Conservation (phyloP, 2,888 invertebrate species). For the Melanchra persicariae region DNA sequence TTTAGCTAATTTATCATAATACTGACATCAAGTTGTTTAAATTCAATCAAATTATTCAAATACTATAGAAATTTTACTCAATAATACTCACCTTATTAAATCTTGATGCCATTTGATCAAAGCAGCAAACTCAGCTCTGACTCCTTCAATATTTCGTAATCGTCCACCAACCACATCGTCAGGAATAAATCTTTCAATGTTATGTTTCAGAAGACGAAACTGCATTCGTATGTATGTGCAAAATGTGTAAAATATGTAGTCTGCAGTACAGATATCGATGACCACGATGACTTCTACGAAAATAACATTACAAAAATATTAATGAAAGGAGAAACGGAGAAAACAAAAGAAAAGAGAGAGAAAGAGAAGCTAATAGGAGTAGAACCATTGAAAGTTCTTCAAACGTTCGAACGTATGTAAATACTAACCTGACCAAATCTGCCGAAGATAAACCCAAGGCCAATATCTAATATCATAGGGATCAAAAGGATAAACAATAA, state of each 20-base stretch:
- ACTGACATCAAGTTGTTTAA: no score
- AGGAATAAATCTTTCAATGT: slow-evolving; percentile 70
- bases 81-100: slow-evolving; percentile 71
- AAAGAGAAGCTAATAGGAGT: neutral
- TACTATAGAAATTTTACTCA: neutral
- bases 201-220: slow-evolving; percentile 73
- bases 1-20: no score
- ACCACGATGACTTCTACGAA: slow-evolving; percentile 72
- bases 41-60: neutral
- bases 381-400: neutral
- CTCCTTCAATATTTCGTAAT: slow-evolving; percentile 51
- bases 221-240: slow-evolving; percentile 78
- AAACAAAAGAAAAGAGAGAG: neutral
- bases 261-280: slow-evolving; percentile 66
- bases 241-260: slow-evolving; percentile 76
- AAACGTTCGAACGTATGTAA: no score
- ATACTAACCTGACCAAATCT: slow-evolving; percentile 79
- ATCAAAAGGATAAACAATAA: slow-evolving; percentile 80
- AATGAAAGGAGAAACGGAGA: neutral
- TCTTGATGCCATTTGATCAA: slow-evolving; percentile 78
- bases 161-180: slow-evolving; percentile 12
- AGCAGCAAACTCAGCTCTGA: slow-evolving; percentile 66
- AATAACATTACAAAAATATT: neutral
- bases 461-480: slow-evolving; percentile 73
- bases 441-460: slow-evolving; percentile 79